A percentile compares a stretch with the other conserved stretches of the same genome.
Evolutionary conservation across 2,113 vertebrate genomes (phyloP).

Genomic region (Oenanthe melanoleuca): DNA sequence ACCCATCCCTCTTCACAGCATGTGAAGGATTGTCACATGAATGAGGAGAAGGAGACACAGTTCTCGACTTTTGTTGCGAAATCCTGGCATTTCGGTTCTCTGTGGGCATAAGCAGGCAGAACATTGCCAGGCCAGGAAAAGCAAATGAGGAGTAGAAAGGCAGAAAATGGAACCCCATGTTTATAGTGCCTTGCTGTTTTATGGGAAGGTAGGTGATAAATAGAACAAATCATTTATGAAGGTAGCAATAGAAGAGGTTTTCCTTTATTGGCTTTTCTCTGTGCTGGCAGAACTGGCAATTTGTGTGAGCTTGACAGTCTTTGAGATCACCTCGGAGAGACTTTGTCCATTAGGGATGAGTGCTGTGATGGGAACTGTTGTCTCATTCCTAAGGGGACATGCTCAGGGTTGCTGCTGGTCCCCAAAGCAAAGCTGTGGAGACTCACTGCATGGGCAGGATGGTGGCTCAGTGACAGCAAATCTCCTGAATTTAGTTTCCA

Average conservation of each 20-base stretch:
- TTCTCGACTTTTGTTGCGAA: neutral
- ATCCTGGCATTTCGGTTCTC: neutral
- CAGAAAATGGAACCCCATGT: neutral
- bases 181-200: neutral
- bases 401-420: neutral
- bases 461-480: neutral
- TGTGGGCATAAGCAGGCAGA: neutral
- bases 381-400: neutral
- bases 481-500: neutral
- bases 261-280: neutral
- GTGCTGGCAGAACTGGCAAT: neutral
- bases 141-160: neutral
- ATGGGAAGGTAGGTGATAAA: neutral
- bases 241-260: neutral
- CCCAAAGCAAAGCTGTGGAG: rapidly evolving
- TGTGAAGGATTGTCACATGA: neutral
- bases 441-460: rapidly evolving
- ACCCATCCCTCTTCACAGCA: neutral
- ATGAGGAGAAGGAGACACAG: neutral
- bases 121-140: neutral
- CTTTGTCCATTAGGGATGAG: neutral
- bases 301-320: neutral
- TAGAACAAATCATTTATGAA: neutral
- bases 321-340: neutral
- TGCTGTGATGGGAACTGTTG: neutral